Conservation (phyloP, 2,113 vertebrate genomes). For the Acinonyx jubatus region DNA sequence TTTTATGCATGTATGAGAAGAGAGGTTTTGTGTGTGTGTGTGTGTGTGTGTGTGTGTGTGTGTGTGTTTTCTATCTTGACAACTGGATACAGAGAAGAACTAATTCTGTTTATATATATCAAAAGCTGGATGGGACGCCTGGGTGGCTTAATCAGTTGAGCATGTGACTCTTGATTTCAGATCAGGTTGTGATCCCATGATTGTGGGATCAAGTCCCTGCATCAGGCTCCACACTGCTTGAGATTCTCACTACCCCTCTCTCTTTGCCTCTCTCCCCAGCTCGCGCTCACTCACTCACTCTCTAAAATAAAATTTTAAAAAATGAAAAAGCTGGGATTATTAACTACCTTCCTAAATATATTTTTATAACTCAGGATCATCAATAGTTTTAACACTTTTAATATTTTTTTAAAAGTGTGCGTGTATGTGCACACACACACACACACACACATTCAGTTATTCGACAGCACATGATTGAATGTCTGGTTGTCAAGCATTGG, state of each 20-base stretch:
- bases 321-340: background rate
- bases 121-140: background rate
- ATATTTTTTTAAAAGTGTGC: background rate
- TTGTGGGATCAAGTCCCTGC: no score
- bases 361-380: background rate
- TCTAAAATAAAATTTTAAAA: no score
- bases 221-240: no score
- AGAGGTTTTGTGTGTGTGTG: background rate
- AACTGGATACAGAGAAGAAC: background rate
- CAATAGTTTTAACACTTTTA: background rate
- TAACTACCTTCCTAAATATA: background rate
- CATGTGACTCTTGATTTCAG: no score
- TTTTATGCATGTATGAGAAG: background rate
- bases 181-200: no score
- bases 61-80: background rate
- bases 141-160: no score
- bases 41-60: background rate
- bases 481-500: background rate
- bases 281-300: no score
- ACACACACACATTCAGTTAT: background rate
- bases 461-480: background rate
- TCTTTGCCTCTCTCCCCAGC: no score
- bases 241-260: no score
- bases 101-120: background rate
- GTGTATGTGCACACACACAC: no score